phyloP scores from a whole-genome alignment of 30 jellyfish, hydroid and myxozoan genomes.

The Catostylus mosaicus region DNA sequence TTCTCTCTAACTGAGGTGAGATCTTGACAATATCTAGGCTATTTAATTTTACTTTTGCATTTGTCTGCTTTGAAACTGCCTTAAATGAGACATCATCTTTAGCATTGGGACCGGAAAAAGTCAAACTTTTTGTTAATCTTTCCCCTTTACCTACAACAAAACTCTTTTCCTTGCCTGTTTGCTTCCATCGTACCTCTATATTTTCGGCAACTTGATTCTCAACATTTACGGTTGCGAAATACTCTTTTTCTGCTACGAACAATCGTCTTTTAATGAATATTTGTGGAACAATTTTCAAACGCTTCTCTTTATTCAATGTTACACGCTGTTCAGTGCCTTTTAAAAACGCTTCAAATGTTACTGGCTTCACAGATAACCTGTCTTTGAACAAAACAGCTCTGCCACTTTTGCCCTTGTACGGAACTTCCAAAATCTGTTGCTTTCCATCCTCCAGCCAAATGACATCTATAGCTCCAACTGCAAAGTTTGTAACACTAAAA shows the following conservation, averaged over 20 bases:
- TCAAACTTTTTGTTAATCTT: not conserved
- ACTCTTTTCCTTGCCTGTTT: not conserved
- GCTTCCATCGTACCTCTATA: slow-evolving; percentile 18
- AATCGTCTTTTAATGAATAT: not conserved
- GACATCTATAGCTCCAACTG: slow-evolving; percentile 56
- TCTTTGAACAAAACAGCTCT: slow-evolving; percentile 20
- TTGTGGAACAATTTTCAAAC: slow-evolving; percentile 6
- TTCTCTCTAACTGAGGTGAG: slow-evolving; percentile 18
- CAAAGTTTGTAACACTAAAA: slow-evolving; percentile 25
- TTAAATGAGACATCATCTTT: slow-evolving; percentile 23
- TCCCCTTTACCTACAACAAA: slow-evolving; percentile 1
- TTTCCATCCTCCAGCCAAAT: slow-evolving; percentile 51
- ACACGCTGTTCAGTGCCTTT: slow-evolving; percentile 40
- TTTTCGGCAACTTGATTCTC: slow-evolving; percentile 53
- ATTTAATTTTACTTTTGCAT: slow-evolving; percentile 32
- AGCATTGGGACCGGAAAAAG: slow-evolving; percentile 46
- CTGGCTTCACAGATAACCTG: slow-evolving; percentile 18
- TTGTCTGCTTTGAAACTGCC: slow-evolving; percentile 16
- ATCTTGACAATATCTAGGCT: slow-evolving; percentile 15
- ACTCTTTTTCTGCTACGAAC: slow-evolving; percentile 31
- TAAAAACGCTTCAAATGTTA: slow-evolving; percentile 19
- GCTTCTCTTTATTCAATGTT: not conserved
- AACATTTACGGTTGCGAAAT: slow-evolving; percentile 2
- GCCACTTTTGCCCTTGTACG: slow-evolving; percentile 3
- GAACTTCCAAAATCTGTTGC: slow-evolving; percentile 20